Conservation (phyloP, 2,113 vertebrate genomes). For the Cichladusa arquata region DNA sequence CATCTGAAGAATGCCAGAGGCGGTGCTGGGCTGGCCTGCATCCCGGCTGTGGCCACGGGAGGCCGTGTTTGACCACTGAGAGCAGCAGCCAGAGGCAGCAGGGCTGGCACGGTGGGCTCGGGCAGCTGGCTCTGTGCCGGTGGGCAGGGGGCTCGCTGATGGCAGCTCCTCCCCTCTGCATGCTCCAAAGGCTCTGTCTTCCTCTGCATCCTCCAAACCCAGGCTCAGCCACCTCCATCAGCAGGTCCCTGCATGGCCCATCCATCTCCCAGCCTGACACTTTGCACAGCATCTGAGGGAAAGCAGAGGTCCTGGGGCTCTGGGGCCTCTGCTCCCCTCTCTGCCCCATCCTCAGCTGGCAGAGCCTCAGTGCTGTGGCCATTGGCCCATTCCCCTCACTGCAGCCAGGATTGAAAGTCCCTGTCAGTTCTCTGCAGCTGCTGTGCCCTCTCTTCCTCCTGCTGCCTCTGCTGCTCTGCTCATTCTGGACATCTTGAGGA, state of each 20-base stretch:
- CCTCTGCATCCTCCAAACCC: not conserved
- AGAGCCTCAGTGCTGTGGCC: not conserved
- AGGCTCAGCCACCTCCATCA: not conserved
- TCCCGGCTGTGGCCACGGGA: rapidly evolving
- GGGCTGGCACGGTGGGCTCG: rapidly evolving
- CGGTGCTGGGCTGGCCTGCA: not conserved
- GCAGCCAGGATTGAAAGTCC: not conserved
- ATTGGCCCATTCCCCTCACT: not conserved
- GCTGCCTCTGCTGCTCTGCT: not conserved
- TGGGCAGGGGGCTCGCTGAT: not conserved
- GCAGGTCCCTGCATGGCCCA: not conserved
- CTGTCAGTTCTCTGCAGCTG: not conserved
- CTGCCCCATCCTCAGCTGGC: not conserved
- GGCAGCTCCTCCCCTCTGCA: not conserved
- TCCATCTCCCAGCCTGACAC: not conserved
- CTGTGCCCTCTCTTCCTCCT: not conserved
- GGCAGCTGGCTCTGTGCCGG: rapidly evolving
- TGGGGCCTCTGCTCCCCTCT: not conserved
- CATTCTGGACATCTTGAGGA: not conserved
- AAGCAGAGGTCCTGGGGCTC: not conserved
- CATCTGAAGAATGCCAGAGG: conserved; percentile 12
- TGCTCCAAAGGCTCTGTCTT: not conserved
- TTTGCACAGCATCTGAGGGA: not conserved
- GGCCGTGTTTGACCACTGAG: not conserved
- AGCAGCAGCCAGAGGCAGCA: not conserved